Evolutionary conservation across 2,888 invertebrate genomes (phyloP), one percentile per base, ranked within the genome.

Genomic region (Ptilodon capucinus): DNA sequence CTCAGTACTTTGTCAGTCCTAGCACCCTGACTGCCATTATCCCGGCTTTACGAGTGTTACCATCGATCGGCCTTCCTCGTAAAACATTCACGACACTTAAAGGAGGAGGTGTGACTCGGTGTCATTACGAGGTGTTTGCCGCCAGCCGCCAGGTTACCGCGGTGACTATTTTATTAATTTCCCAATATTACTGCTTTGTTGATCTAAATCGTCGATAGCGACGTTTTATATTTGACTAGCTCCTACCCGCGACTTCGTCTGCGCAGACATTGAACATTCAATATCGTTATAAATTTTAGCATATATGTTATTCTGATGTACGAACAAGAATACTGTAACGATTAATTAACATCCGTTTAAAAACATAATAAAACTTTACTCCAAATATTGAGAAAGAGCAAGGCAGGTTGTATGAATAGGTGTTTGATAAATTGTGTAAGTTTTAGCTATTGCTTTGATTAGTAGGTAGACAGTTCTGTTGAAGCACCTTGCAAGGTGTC

Each of bases 71-170:
- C 9, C 18, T 40, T 8, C 4, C 25, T 51, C 36, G 38, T 60
- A 39, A 57, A 60, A 49, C 47, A 60, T 60, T 60, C 52, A 60
- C 35, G 42, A 39, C 51, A 36, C 43, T 45, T 50, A 42, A 11
- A 44, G 43, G 43, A 44, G 43, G 43, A 48, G 50, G 54, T 51
- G 54, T 47, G 32, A 51, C 46, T 23, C 41, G n/a, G 49, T 46
- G 52, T 47, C 48, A 54, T 52, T 54, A 46, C n/a, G 35, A 34
- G 13, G 25, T 14, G 21, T 14, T 23, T 23, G 21, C 40, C 25
- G 32, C 14, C 13, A 9, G 21, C 40, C 25, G 32, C 14, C 13
- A 9, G 14, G 32, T 32, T 13, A 32, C 32, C 7, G 28, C n/a
- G n/a, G 28, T 5, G 11, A 28, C n/a, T 11, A n/a, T 28, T 28